Conservation (phyloP, 2,113 vertebrate genomes). For the Semnornis frantzii region DNA sequence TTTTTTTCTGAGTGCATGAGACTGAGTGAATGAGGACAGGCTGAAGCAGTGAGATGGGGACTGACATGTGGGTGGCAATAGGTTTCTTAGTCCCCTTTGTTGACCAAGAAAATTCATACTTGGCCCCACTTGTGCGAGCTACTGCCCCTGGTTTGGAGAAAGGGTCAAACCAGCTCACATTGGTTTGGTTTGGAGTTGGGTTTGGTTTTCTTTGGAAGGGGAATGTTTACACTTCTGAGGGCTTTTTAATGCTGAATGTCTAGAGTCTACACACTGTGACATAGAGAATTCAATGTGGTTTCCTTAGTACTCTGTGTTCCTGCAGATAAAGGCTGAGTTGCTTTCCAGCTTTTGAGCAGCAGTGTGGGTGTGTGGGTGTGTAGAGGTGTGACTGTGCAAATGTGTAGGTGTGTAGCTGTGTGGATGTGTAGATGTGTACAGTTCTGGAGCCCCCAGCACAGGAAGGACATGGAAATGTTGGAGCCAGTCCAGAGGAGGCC, state of each 20-base stretch:
- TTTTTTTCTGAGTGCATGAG: background rate
- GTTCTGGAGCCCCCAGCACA: too few species aligned
- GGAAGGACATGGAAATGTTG: too few species aligned
- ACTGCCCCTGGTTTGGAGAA: background rate
- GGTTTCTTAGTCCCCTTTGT: background rate
- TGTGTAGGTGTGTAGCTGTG: too few species aligned
- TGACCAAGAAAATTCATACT: background rate
- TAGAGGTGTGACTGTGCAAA: too few species aligned
- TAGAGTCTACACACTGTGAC: background rate
- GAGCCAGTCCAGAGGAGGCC: too few species aligned
- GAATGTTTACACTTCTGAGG: background rate
- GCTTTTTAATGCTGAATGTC: background rate
- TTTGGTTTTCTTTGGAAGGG: background rate
- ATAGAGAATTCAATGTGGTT: background rate
- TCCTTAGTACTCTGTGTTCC: background rate
- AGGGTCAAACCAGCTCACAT: background rate
- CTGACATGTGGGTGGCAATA: background rate
- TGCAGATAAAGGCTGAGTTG: background rate
- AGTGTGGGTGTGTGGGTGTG: background rate
- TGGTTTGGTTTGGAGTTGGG: background rate
- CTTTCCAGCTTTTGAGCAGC: background rate
- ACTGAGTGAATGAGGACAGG: background rate
- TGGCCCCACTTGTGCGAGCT: background rate
- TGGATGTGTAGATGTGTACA: too few species aligned
- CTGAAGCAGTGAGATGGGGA: background rate